phyloP scores from a whole-genome alignment of 1,140 invertebrate genomes.

The Penaeus chinensis region DNA sequence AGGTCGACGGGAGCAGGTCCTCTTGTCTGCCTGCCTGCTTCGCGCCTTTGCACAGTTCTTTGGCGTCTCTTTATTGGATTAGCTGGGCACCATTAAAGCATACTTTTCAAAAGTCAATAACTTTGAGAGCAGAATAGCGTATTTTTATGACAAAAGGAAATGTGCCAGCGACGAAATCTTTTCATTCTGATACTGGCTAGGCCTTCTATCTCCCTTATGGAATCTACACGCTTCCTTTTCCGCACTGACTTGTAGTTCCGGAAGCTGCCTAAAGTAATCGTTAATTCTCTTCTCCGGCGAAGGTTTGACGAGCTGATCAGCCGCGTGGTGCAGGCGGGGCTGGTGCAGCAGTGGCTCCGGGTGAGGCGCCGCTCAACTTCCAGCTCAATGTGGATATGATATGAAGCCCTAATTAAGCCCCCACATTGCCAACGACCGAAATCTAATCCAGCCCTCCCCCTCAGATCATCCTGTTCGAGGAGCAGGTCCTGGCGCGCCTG shows the following conservation, averaged over 20 bases:
- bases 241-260: not conserved
- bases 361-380: slow-evolving; percentile 2
- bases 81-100: too few relatives aligned
- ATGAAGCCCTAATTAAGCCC: not conserved
- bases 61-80: not conserved
- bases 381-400: not conserved
- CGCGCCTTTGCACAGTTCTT: not conserved
- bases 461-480: slow-evolving; percentile 52
- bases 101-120: too few relatives aligned
- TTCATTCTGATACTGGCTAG: too few relatives aligned
- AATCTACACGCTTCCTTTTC: not conserved
- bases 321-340: slow-evolving; percentile 47
- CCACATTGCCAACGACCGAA: not conserved
- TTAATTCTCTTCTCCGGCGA: not conserved
- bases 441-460: not conserved
- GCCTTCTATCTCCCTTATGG: too few relatives aligned
- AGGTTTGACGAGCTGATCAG: slow-evolving; percentile 55
- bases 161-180: too few relatives aligned
- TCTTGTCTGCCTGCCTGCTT: not conserved
- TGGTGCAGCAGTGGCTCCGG: slow-evolving; percentile 54
- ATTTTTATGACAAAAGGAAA: too few relatives aligned
- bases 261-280: not conserved
- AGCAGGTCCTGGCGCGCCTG: slow-evolving; percentile 27
- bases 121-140: too few relatives aligned
- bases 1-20: not conserved